phyloP scores from a whole-genome alignment of 1,140 invertebrate genomes.

The Globodera ellingtonae region DNA sequence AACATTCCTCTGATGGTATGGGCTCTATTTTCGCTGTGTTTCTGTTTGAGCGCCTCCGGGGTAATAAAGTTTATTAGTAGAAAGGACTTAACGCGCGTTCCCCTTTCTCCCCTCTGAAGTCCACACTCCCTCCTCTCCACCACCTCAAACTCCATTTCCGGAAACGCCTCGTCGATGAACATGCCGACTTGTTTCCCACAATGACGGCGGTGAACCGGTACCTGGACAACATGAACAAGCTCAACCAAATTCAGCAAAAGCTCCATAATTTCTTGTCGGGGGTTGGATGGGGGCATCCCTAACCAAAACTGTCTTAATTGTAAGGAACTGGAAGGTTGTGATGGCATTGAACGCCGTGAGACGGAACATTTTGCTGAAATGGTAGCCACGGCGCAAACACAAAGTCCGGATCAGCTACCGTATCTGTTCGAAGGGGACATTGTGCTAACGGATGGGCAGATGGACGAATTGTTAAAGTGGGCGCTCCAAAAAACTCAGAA shows the following conservation, averaged over 20 bases:
- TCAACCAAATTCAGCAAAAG: conserved; percentile 4
- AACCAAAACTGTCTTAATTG: too few relatives aligned
- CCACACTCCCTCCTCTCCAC: too few relatives aligned
- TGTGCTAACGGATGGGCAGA: conserved; percentile 32
- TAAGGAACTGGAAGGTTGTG: too few relatives aligned
- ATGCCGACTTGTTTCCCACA: conserved; percentile 2
- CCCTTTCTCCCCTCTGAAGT: too few relatives aligned
- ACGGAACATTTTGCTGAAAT: background rate
- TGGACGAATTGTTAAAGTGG: conserved; percentile 37
- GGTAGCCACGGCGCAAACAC: background rate
- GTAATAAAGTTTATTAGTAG: too few relatives aligned
- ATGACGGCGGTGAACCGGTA: background rate
- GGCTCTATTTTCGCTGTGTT: too few relatives aligned
- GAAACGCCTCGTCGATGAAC: conserved; percentile 5
- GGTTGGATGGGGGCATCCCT: background rate
- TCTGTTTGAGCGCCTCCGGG: too few relatives aligned
- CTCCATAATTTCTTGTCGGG: background rate
- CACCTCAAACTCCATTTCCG: too few relatives aligned
- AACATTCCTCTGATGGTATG: too few relatives aligned
- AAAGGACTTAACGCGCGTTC: too few relatives aligned
- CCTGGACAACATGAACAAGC: conserved; percentile 13
- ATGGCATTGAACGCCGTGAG: too few relatives aligned
- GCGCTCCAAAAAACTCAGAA: background rate
- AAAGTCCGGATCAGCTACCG: conserved; percentile 27
- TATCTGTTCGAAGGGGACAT: conserved; percentile 49